These are phyloP conservation scores for Gopherus evgoodei DNA, from an alignment of 2,113 vertebrate genomes.

Conservation along the genomic window DNA sequence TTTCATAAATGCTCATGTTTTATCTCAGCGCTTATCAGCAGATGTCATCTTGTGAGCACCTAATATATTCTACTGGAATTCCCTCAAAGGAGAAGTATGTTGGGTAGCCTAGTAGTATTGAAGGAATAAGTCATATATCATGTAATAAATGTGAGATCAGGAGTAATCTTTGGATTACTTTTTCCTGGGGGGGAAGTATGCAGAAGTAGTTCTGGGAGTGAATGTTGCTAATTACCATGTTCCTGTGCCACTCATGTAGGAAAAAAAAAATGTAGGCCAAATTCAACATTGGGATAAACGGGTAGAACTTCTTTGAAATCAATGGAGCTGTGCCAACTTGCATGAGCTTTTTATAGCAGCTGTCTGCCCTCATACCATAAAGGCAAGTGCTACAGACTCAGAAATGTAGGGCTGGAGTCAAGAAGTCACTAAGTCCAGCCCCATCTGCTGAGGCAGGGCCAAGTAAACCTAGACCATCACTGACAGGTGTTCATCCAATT, in stretches of 20 bases:
- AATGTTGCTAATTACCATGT: neutral
- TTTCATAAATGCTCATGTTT: neutral
- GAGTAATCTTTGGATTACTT: neutral
- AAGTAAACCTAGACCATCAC: neutral
- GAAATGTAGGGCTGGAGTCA: neutral
- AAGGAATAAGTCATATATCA: neutral
- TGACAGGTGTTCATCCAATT: neutral
- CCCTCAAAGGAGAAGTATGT: neutral
- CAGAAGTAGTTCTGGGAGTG: neutral
- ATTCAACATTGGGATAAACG: neutral
- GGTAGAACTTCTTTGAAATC: neutral
- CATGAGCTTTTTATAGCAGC: neutral
- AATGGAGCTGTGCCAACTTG: neutral
- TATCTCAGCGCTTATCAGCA: neutral
- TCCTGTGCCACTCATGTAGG: fast-evolving
- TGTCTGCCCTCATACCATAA: neutral
- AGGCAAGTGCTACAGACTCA: neutral
- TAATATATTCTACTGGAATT: neutral
- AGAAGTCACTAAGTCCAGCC: neutral
- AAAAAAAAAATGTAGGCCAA: neutral
- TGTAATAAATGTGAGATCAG: neutral
- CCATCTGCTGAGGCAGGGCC: neutral
- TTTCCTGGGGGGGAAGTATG: neutral
- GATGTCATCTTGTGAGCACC: fast-evolving
- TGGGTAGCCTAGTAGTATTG: neutral